Evolutionary conservation across 2,888 invertebrate species (phyloP), one percentile per base, ranked within the genome.

Genomic region (Lapara coniferarum): DNA sequence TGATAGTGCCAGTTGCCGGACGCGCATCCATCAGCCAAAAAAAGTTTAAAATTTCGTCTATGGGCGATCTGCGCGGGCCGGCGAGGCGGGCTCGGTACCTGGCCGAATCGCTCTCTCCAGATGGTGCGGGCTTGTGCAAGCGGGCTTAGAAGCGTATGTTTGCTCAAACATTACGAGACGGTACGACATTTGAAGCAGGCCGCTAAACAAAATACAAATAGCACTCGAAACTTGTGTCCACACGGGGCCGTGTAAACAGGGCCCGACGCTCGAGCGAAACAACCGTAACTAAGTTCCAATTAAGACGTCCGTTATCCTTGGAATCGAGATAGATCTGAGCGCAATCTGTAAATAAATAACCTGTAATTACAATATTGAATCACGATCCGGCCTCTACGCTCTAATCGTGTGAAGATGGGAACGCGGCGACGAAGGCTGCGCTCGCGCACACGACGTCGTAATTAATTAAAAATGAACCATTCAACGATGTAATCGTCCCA

Each of bases 181-280:
- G 91, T 88, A 89, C 90, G 88, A 91, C 89, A 92, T 92, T 92
- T 92, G 91, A 92, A 90, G 90, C 89, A 83, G 87, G 84, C 90
- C 92, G 93, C 93, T 93, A 93, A 93, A 92, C 86, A 92, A 88
- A 90, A 91, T 86, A 88, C 92, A 93, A 93, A 93, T 84, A 93
- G 78, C 86, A 83, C 89, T 88, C 87, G 86, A 85, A 85, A 85
- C 82, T 84, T 84, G 85, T 86, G 88, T 88, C 88, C 87, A 90
- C 88, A 89, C 78, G 81, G 79, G 81, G 81, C 80, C 84, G 83
- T 79, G 88, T 87, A 89, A 84, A 87, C 85, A 77, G 78, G 19
- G 55, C n/a, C 81, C 85, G 85, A 88, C 88, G 87, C 89, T 90
- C 85, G 86, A 44, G 88, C 85, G 85, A 82, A 89, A 89, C 83